Evolutionary conservation across 2,113 vertebrate species (phyloP).

Genomic region (Apeltes quadracus): DNA sequence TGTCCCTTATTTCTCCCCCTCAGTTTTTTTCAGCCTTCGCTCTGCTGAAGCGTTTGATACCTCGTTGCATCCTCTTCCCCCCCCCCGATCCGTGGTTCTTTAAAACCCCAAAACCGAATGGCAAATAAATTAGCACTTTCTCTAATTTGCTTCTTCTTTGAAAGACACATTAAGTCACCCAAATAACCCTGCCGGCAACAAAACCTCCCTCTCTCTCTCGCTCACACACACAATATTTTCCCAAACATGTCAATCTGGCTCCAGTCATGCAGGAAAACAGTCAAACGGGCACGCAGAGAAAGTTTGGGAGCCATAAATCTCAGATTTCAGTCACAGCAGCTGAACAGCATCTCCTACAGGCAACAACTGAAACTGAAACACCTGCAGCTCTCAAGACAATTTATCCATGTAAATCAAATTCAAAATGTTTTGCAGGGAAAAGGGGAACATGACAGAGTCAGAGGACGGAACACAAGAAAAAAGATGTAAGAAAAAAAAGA

Average conservation of each 20-base stretch:
- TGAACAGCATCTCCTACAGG: constrained; percentile 74
- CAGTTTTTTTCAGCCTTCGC: neutral
- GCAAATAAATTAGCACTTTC: constrained; percentile 15
- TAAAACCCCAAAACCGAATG: constrained; percentile 9
- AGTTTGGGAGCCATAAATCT: constrained; percentile 9
- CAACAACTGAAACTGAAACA: constrained; percentile 21
- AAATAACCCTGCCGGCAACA: constrained; percentile 13
- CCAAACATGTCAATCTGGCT: constrained; percentile 31
- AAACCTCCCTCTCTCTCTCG: neutral
- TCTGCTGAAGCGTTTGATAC: constrained; percentile 39
- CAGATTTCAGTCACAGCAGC: constrained; percentile 21
- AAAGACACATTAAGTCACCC: constrained; percentile 11
- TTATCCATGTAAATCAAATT: neutral
- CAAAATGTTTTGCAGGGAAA: neutral
- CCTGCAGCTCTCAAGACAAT: neutral
- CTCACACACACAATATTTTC: constrained; percentile 16
- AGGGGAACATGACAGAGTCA: constrained; percentile 11
- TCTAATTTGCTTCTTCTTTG: constrained; percentile 17
- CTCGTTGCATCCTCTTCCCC: neutral
- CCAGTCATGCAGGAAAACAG: constrained; percentile 16
- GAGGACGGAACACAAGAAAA: neutral
- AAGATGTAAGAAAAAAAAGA: neutral
- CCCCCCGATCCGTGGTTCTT: constrained; percentile 3
- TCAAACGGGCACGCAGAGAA: constrained; percentile 12
- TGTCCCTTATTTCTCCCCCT: neutral